Conservation (phyloP, 2,113 vertebrate species). For the Urocitellus parryii region DNA sequence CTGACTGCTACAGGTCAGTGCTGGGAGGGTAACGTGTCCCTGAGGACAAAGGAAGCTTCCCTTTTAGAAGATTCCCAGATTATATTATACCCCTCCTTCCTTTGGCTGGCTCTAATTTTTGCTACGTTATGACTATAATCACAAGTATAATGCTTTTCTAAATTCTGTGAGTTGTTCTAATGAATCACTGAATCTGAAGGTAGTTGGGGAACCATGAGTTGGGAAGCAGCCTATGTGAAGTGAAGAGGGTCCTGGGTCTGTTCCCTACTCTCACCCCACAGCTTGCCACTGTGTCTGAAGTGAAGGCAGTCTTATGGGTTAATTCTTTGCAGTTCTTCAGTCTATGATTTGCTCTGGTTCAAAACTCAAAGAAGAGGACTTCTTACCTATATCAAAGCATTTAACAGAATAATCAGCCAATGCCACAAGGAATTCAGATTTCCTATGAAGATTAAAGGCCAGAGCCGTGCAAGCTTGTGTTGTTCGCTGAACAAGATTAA, state of each 20-base stretch:
- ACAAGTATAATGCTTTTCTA: neutral
- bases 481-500: conserved; percentile 94
- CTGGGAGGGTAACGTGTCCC: neutral
- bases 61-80: neutral
- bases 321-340: neutral
- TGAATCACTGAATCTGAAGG: neutral
- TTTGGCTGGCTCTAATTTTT: neutral
- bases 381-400: conserved; percentile 97
- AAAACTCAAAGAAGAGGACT: conserved; percentile 19
- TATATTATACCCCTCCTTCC: neutral
- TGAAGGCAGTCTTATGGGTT: neutral
- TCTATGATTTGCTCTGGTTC: neutral
- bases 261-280: neutral
- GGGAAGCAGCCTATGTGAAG: neutral
- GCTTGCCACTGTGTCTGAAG: neutral
- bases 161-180: neutral
- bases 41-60: neutral
- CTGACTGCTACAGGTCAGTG: rapidly evolving
- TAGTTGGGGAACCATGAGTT: neutral
- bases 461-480: conserved; percentile 95
- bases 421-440: conserved; percentile 96
- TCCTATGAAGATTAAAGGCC: conserved; percentile 94
- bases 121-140: neutral
- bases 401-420: conserved; percentile 96
- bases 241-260: neutral